Evolutionary conservation across 2,888 invertebrate species (phyloP), one percentile per base, ranked within the genome.

Genomic region (Hololepta plana): DNA sequence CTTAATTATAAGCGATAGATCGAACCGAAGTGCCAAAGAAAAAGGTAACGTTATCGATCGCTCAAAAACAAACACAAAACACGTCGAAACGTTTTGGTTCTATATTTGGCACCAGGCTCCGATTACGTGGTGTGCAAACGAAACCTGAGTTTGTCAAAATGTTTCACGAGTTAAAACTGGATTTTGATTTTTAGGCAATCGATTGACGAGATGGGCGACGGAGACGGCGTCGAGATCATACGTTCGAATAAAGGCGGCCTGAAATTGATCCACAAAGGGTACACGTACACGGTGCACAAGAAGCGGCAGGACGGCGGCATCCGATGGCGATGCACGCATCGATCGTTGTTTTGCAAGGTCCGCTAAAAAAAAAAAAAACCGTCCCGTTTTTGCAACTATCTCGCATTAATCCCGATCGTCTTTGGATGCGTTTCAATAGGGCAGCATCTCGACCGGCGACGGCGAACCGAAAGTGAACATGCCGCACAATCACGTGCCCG

Each of bases 251-350:
- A 59, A 39, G 59, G 59, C 1, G 59, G 58, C 2, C 49, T 55
- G 27, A 59, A 59, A 40, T 41, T 60, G 9, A 58, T 60, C 27
- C 50, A 58, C 33, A 44, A 44, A 6, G 55, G 57, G 4, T 58
- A 52, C 27, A 58, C 59, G 55, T 60, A 60, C 37, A 59, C 58
- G 0, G 45, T 59, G 24, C 58, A 59, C 33, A 57, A 58, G 33
- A 52, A 49, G 28, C 38, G 46, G 5, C 53, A 53, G 35, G 49
- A 51, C 2, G 49, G 48, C 7, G 53, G 49, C 9, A 54, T 59
- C 11, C 46, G 59, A 2, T 60, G 59, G 59, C 38, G 60, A 20
- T 59, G 60, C 38, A 57, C 58, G 0, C 47, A 53, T 20, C 42
- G 59, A 20, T 50, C 52, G 13, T 38, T 50, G 15, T 48, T 53